These are phyloP conservation scores for Pachycephus smyrnensis DNA, from an alignment of 2,888 invertebrate genomes.

Conservation along the genomic window DNA sequence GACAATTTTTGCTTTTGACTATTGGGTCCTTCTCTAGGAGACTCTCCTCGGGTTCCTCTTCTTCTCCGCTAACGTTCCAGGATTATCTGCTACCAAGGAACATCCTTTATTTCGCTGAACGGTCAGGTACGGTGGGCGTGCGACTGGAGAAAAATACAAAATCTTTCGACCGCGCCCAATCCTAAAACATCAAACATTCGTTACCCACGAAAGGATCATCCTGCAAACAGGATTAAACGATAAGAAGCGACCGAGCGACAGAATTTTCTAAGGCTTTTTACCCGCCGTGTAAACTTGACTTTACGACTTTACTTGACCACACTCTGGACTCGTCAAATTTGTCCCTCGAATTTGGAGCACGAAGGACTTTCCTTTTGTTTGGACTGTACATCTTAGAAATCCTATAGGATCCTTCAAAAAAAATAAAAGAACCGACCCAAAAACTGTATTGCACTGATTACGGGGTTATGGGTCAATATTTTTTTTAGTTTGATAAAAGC, in stretches of 20 bases:
- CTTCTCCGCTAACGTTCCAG: slow-evolving; percentile 15
- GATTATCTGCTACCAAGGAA: slow-evolving; percentile 11
- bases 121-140: slow-evolving; percentile 26
- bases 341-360: slow-evolving; percentile 12
- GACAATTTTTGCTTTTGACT: slow-evolving; percentile 1
- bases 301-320: slow-evolving; percentile 23
- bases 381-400: too few relatives aligned
- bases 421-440: too few relatives aligned
- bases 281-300: slow-evolving; percentile 36
- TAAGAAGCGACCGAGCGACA: slow-evolving; percentile 5
- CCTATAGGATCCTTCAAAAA: too few relatives aligned
- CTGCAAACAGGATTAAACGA: slow-evolving; percentile 44
- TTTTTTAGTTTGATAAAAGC: too few relatives aligned
- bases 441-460: too few relatives aligned
- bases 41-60: neutral
- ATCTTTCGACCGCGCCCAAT: slow-evolving; percentile 26
- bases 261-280: slow-evolving; percentile 17
- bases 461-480: too few relatives aligned
- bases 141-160: slow-evolving; percentile 16
- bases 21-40: too few relatives aligned
- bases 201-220: slow-evolving; percentile 20
- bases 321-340: slow-evolving; percentile 16
- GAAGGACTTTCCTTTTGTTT: too few relatives aligned
- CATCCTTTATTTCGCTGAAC: neutral
- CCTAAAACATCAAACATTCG: slow-evolving; percentile 43